Evolutionary conservation across 2,113 vertebrate genomes (phyloP).

Genomic region (Spea multiplicata): DNA sequence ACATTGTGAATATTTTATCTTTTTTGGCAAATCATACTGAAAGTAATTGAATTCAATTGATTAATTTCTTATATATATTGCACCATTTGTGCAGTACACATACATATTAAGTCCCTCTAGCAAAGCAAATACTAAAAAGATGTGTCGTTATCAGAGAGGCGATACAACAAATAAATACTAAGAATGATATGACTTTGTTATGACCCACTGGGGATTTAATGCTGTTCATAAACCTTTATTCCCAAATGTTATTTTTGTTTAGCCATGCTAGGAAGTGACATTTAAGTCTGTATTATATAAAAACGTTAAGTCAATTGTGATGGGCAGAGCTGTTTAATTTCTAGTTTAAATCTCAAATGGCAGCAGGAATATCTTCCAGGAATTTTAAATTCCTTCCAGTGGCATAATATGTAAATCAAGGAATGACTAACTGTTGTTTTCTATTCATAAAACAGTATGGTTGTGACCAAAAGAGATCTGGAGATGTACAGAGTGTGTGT

Average conservation of each 20-base stretch:
- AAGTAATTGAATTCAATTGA: too few relatives aligned
- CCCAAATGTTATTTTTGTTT: conserved; percentile 32
- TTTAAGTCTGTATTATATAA: conserved; percentile 36
- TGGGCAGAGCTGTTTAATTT: conserved; percentile 27
- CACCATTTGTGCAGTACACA: conserved; percentile 23
- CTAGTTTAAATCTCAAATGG: conserved; percentile 6
- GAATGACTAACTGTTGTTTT: neutral
- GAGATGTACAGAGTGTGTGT: too few relatives aligned
- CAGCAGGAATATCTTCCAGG: neutral
- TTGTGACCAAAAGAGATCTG: too few relatives aligned
- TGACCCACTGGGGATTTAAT: conserved; percentile 21
- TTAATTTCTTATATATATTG: neutral
- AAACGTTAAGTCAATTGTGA: conserved; percentile 18
- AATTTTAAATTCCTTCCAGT: conserved; percentile 7
- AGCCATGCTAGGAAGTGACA: conserved; percentile 28
- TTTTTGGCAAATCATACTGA: too few relatives aligned
- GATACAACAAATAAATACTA: conserved; percentile 37
- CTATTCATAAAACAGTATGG: too few relatives aligned
- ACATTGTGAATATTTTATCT: too few relatives aligned
- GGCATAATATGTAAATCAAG: neutral
- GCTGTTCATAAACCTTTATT: conserved; percentile 33
- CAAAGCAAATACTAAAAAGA: conserved; percentile 31
- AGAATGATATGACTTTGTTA: conserved; percentile 30
- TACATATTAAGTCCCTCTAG: conserved; percentile 25
- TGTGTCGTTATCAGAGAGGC: conserved; percentile 40